A percentile compares a stretch with the other conserved stretches of the same genome.
Evolutionary conservation across 2,113 vertebrate species (phyloP).

Genomic region (Hoplias malabaricus): DNA sequence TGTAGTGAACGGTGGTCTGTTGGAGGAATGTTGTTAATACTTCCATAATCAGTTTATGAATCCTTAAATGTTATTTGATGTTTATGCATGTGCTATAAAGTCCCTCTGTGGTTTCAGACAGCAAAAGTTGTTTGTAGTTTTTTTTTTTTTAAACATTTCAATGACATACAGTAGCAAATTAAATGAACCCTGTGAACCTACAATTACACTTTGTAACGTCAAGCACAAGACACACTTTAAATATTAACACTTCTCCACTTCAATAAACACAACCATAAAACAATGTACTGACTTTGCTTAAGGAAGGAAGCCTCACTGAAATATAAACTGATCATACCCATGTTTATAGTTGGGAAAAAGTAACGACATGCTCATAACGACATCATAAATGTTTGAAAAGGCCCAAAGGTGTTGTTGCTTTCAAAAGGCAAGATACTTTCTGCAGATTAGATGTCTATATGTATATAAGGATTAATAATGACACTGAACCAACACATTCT

Average conservation of each 20-base stretch:
- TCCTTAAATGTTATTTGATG: not conserved
- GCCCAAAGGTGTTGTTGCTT: too few species aligned
- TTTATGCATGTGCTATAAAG: not conserved
- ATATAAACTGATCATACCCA: not conserved
- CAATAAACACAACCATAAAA: not conserved
- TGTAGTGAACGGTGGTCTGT: too few species aligned
- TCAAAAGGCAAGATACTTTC: too few species aligned
- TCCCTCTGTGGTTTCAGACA: not conserved
- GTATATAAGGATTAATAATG: too few species aligned
- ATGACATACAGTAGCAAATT: not conserved
- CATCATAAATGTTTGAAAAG: not conserved
- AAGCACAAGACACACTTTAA: not conserved
- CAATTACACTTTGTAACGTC: not conserved
- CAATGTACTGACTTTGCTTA: not conserved
- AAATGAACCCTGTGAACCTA: not conserved
- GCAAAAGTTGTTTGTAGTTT: too few species aligned
- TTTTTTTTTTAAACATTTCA: not conserved
- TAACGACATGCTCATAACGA: not conserved
- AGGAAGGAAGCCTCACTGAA: not conserved
- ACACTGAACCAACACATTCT: too few species aligned
- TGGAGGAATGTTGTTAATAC: too few species aligned
- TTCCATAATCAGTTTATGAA: too few species aligned
- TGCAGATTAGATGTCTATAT: too few species aligned
- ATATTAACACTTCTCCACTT: not conserved
- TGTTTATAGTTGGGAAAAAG: conserved; percentile 28